Evolutionary conservation across 2,113 vertebrate species (phyloP).

Genomic region (Acinonyx jubatus): DNA sequence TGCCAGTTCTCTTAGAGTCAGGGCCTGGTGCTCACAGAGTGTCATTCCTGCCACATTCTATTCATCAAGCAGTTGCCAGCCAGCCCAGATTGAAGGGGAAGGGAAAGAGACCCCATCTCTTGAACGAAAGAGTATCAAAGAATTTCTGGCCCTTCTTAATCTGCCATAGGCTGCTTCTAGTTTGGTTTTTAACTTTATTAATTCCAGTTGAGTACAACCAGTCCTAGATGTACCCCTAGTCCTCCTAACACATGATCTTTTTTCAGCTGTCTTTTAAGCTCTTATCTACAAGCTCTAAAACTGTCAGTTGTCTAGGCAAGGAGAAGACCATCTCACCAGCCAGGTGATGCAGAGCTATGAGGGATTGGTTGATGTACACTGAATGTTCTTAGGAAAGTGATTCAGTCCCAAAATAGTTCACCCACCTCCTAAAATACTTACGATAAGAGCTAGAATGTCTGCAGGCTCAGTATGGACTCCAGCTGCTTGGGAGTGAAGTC

Average conservation of each 20-base stretch:
- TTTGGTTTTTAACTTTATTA: neutral
- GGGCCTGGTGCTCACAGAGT: neutral
- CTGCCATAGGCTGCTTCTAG: neutral
- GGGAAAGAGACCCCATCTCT: neutral
- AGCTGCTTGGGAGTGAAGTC: neutral
- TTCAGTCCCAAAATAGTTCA: neutral
- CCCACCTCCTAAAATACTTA: neutral
- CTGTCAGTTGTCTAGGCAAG: neutral
- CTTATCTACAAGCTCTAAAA: neutral
- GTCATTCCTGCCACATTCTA: neutral
- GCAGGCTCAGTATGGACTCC: neutral
- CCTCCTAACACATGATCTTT: neutral
- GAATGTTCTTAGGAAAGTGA: neutral
- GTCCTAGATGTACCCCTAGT: neutral
- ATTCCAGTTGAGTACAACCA: neutral
- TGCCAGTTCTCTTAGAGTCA: neutral
- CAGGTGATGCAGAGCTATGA: neutral
- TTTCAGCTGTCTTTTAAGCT: neutral
- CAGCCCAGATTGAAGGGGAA: neutral
- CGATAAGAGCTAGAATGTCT: neutral
- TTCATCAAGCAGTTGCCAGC: neutral
- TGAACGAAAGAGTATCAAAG: neutral
- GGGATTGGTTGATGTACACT: neutral
- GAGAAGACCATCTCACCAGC: neutral
- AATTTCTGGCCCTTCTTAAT: neutral